Base-by-base conservation (phyloP, 2,113 vertebrate genomes). In the Camelus dromedarius region DNA sequence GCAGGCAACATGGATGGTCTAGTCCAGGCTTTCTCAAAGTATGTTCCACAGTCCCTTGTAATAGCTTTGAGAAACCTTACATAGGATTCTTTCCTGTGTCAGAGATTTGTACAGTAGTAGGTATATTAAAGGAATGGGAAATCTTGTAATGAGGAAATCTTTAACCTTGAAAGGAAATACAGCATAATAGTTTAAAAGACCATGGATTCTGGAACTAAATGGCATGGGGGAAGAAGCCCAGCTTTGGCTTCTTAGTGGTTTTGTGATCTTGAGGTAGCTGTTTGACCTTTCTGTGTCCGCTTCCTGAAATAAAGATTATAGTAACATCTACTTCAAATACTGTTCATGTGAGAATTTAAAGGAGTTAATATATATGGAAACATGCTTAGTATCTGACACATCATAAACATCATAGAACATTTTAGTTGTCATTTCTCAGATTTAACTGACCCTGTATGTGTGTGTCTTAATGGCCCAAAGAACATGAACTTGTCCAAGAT, bases 391-490 rank as follows among this genome's bases (percentile, higher is more conserved):
- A 42, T 50, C 26, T 58, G n/a, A 56, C 2, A 87, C 13, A 93
- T 54, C 8, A 1, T 26, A 82, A 86, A 22, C 8, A 67, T 66
- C 16, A 72, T 3, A 73, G 56, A 84, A 66, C 0, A 38, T 62
- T 79, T 94, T 35, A 88, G 22, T 52, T 93, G 22, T 6, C 8
- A 48, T 92, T 89, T 96, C 58, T 83, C 56, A 89, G 58, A 46
- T 83, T 32, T 48, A 85, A 76, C 38, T n/a, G 42, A 66, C 13
- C 0, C 32, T 58, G 15, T 56, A 1, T 85, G 5, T 67, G 20
- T 81, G 18, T 75, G 6, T 58, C 28, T 62, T 38, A 48, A 32
- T 4, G 77, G 8, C 30, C 32, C n/a, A 46, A 70, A 83, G n/a
- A 80, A 12, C 2, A 54, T 20, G 2, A 8, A 24, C 10, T 54